phyloP scores from a whole-genome alignment of 2,113 vertebrate species.

The Corythornis madagascariensis region DNA sequence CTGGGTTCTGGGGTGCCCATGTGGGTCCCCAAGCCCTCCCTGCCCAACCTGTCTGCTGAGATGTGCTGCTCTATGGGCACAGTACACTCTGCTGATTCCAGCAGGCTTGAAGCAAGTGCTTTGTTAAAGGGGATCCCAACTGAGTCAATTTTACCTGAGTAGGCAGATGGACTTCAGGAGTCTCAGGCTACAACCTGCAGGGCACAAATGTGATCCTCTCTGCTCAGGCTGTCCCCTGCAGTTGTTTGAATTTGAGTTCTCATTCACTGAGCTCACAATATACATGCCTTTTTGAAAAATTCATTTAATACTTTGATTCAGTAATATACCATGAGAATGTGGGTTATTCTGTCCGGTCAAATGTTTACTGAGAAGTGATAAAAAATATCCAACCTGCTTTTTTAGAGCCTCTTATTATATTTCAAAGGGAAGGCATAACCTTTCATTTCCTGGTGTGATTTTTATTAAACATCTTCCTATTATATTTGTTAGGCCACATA shows the following conservation, averaged over 20 bases:
- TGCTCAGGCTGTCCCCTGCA: neutral
- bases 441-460: conserved; percentile 10
- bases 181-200: neutral
- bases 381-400: neutral
- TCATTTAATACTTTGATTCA: neutral
- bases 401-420: neutral
- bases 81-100: accelerated
- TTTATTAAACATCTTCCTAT: conserved; percentile 24
- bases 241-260: neutral
- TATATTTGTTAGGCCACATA: conserved; percentile 15
- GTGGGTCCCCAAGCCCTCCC: accelerated
- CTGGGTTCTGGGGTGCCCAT: too few species aligned
- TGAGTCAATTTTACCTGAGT: accelerated
- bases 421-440: conserved; percentile 2
- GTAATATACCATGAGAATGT: neutral
- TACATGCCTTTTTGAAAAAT: neutral
- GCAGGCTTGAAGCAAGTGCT: neutral
- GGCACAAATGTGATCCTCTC: neutral
- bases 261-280: neutral
- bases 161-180: neutral
- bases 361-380: neutral
- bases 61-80: accelerated
- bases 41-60: neutral
- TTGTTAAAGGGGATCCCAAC: neutral
- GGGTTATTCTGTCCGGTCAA: neutral